Percentiles rank a stretch among this genome's conserved stretches.
Conservation (phyloP, 2,113 vertebrate genomes). For the Sinocyclocheilus anshuiensis region DNA sequence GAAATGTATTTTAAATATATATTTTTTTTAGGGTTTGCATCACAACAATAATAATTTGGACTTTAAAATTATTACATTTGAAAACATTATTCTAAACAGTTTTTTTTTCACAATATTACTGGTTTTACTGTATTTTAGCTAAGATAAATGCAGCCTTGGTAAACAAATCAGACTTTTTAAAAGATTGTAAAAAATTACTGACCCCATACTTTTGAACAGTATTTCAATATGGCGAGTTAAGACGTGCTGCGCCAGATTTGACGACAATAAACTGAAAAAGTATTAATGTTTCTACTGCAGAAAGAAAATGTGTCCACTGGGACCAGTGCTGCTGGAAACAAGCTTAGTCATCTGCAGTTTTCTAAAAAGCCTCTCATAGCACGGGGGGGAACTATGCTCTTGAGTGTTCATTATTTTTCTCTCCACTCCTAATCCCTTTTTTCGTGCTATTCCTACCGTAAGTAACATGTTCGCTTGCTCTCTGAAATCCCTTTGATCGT, state of each 20-base stretch:
- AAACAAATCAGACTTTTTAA: background rate
- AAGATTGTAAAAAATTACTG: background rate
- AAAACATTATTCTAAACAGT: too few relatives aligned
- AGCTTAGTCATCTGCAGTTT: conserved; percentile 42
- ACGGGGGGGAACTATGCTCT: conserved; percentile 5
- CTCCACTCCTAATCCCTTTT: conserved; percentile 29
- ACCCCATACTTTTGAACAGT: background rate
- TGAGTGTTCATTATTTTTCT: conserved; percentile 38
- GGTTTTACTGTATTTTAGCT: background rate
- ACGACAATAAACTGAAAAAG: background rate
- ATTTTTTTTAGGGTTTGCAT: too few relatives aligned
- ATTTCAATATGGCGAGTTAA: background rate
- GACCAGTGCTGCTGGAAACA: conserved; percentile 34
- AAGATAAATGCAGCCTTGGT: background rate
- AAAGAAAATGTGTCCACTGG: conserved; percentile 6
- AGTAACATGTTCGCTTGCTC: conserved; percentile 25
- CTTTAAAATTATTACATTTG: too few relatives aligned
- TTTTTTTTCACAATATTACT: background rate
- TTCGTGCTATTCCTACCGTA: conserved; percentile 21
- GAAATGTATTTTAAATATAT: too few relatives aligned
- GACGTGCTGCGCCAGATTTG: background rate
- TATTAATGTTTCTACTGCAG: background rate
- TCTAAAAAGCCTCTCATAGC: conserved; percentile 34
- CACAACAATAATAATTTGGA: too few relatives aligned
- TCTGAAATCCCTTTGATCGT: conserved; percentile 36